Evolutionary conservation across 2,888 invertebrate genomes (phyloP), one percentile per base, ranked within the genome.

Genomic region (Lasioglossum leucozonium): DNA sequence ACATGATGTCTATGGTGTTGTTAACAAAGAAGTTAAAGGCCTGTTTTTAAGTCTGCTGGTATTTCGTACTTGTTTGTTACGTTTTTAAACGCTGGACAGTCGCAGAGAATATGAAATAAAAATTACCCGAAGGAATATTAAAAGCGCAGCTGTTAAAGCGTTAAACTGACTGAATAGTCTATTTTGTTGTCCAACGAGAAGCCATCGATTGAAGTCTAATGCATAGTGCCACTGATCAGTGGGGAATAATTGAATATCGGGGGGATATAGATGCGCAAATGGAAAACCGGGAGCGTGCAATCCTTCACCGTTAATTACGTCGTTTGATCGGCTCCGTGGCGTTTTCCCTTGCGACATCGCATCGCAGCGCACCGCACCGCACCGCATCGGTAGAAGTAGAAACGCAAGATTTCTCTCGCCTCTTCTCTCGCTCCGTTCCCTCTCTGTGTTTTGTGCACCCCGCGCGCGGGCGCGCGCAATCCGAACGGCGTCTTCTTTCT

Each of bases 401-500:
- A 81, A 78, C 84, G 78, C n/a, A n/a, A n/a, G n/a, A 78, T 84
- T 75, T 84, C 84, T 84, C 84, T 74, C 69, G 71, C 65, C 69
- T 51, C 51, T 51, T 67, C 58, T 47, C 30, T 47, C 55, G 42
- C 22, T 11, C n/a, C 34, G 22, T 8, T 18, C 26, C 34, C 40
- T 22, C 30, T 13, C 5, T 1, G 30, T 13, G 47, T n/a, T 40
- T 30, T 18, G 26, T 26, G 58, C 16, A 13, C 22, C 74, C 47
- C 73, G 72, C 67, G 34, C 76, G 79, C 2, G 34, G 34, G n/a
- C n/a, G n/a, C n/a, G n/a, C n/a, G n/a, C n/a, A n/a, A 72, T 72
- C 58, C 74, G 34, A 51, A 62, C 76, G 51, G 76, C 88, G 86
- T 90, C 88, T 88, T 91, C 89, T 87, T 87, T 90, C 90, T 84